Evolutionary conservation across 2,113 vertebrate species (phyloP).

Genomic region (Haliaeetus leucogaster): DNA sequence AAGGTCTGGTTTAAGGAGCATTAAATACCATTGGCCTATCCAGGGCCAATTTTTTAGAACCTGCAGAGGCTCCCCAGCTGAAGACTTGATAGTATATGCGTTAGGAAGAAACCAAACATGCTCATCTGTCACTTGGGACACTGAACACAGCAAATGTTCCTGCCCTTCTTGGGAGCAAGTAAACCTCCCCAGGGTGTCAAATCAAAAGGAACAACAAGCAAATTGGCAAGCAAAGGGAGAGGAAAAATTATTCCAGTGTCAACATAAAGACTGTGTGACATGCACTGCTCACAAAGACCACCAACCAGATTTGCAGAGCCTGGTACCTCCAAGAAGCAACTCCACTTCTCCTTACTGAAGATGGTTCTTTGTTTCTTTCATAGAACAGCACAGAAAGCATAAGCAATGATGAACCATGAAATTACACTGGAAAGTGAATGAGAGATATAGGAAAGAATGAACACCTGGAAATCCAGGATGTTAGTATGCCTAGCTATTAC

Average conservation of each 20-base stretch:
- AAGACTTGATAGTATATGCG: background rate
- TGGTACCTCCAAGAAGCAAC: background rate
- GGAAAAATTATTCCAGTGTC: background rate
- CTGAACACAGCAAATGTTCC: background rate
- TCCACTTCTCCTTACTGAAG: background rate
- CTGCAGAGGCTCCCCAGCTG: background rate
- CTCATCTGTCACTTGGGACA: background rate
- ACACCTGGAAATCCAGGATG: background rate
- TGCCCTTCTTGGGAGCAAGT: background rate
- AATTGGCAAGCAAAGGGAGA: background rate
- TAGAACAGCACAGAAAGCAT: background rate
- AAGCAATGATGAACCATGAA: background rate
- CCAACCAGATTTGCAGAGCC: background rate
- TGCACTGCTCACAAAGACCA: background rate
- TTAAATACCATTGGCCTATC: background rate
- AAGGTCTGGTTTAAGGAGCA: background rate
- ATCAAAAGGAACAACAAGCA: background rate
- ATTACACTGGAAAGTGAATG: background rate
- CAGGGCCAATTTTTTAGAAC: background rate
- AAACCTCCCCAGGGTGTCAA: background rate
- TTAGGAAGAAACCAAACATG: background rate
- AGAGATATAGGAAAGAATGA: background rate
- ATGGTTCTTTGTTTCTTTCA: background rate
- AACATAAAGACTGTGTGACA: background rate
- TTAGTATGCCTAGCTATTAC: background rate